phyloP scores from a whole-genome alignment of 1,140 invertebrate species.

The Belonocnema kinseyi region DNA sequence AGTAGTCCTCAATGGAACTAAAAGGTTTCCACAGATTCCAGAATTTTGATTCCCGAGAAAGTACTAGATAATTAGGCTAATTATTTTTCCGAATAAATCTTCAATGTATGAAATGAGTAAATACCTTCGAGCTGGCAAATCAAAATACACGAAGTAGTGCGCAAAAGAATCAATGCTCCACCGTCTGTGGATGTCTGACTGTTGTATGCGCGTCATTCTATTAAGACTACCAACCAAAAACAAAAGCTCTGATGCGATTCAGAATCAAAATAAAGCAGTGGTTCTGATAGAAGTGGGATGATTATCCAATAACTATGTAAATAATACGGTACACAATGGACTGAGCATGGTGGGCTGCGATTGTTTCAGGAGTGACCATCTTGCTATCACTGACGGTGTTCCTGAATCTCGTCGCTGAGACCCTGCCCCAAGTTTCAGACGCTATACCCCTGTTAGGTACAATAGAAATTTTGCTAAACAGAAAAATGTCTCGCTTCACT shows the following conservation, averaged over 20 bases:
- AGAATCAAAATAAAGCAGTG: neutral
- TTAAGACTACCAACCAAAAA: constrained; percentile 26
- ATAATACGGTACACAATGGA: constrained; percentile 17
- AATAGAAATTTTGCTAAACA: constrained; percentile 56
- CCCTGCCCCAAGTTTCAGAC: constrained; percentile 95
- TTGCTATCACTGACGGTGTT: constrained; percentile 99
- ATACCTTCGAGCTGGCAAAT: constrained; percentile 16
- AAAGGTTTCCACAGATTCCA: too few relatives aligned
- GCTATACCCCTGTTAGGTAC: constrained; percentile 96
- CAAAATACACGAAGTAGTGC: neutral
- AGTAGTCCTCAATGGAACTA: too few relatives aligned
- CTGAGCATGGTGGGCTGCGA: constrained; percentile 54
- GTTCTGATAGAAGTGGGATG: neutral
- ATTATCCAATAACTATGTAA: constrained; percentile 2
- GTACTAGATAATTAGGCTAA: too few relatives aligned
- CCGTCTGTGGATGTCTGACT: neutral
- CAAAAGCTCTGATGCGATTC: constrained; percentile 2
- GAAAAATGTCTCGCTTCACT: constrained; percentile 28
- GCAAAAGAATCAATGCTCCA: neutral
- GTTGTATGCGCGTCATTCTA: neutral
- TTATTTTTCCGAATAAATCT: neutral
- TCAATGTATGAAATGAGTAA: neutral
- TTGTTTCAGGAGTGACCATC: constrained; percentile 99
- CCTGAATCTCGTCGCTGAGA: constrained; percentile 96
- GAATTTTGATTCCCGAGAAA: too few relatives aligned